Evolutionary conservation across 2,797 vertebrate species (phyloP), one percentile per base, ranked within the genome.

Genomic region (Manis javanica): DNA sequence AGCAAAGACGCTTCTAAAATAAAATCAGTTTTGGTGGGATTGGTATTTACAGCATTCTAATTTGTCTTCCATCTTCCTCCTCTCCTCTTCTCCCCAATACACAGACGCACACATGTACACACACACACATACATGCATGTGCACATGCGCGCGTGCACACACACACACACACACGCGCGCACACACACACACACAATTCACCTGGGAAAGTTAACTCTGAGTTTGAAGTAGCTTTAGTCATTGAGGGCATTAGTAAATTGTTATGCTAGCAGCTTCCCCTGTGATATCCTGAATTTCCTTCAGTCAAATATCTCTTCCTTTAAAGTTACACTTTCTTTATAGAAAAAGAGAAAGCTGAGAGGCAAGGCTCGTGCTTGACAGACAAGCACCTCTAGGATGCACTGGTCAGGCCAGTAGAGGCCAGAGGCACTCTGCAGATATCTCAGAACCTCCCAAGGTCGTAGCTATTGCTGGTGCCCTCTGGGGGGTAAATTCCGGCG

Each of bases 201-300:
- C 87, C 81, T 95, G 57, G 42, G 39, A 90, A 95, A 95, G 64
- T 37, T 77, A 92, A 74, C 57, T 94, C 97, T 95, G 92, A 87
- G 82, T 88, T 89, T 24, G 51, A 82, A 94, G 89, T 68, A 61
- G n/a, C 39, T 97, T 61, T 49, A 53, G 19, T 79, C 86, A 92
- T 34, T 77, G 78, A 95, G 68, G 68, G 57, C 68, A 85, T 19
- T 82, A 68, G 92, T 96, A 87, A 96, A 89, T 53, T 92, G 74
- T 74, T 77, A 87, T 90, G 37, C 69, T 63, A 69, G 61, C 5
- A 2, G 49, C 49, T 91, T 72, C 83, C 82, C 68, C 55, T 49
- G 78, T 96, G 85, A 82, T 66, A 86, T 2, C 68, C 53, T 72
- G 83, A 69, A 97, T 96, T 95, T 90, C 78, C 57, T 63, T 87